These are phyloP conservation scores for Allophyes oxyacanthae DNA, from an alignment of 2,888 invertebrate species.

Conservation along the genomic window DNA sequence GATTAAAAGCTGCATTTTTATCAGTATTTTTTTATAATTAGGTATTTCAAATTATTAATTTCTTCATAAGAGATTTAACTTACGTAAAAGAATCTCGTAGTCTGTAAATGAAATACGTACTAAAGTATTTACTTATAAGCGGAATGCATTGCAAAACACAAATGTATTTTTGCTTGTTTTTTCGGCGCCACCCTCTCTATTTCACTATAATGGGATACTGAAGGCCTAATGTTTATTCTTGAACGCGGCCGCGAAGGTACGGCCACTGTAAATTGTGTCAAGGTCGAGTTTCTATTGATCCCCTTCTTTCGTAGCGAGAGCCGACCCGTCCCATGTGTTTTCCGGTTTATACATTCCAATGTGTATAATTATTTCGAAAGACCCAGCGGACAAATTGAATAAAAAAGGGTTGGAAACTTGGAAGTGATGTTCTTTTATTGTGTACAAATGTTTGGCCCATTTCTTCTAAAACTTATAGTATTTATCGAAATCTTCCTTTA, in stretches of 20 bases:
- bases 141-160: constrained; percentile 39
- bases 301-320: constrained; percentile 79
- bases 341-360: constrained; percentile 68
- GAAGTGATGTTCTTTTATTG: constrained; percentile 50
- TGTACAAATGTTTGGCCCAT: neutral
- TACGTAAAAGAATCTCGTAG: neutral
- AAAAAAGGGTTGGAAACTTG: constrained; percentile 55
- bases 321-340: constrained; percentile 77
- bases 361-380: constrained; percentile 67
- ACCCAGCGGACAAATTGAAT: constrained; percentile 54
- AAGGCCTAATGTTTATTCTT: constrained; percentile 82
- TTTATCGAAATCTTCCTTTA: no score
- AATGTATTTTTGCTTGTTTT: constrained; percentile 65
- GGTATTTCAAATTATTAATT: no score
- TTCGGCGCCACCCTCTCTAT: constrained; percentile 62
- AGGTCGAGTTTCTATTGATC: constrained; percentile 86
- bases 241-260: constrained; percentile 75
- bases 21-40: no score
- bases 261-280: constrained; percentile 85
- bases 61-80: no score
- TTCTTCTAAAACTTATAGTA: no score
- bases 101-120: constrained; percentile 4
- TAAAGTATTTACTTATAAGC: constrained; percentile 3
- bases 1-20: no score
- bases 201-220: constrained; percentile 69